phyloP scores from a whole-genome alignment of 2,113 vertebrate genomes.

The Trematocara nigrifrons region DNA sequence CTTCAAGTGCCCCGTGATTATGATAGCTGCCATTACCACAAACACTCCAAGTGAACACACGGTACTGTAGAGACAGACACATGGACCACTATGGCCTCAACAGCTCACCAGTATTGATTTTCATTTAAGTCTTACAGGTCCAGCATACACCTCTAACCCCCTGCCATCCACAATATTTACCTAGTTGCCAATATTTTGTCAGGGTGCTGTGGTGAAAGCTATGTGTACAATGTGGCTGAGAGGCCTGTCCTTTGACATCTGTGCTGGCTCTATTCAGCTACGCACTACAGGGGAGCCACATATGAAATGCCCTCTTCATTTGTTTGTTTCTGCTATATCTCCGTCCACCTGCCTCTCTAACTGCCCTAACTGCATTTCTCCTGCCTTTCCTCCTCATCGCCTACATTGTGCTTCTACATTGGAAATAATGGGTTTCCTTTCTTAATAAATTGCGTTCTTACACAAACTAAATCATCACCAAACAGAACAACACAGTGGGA shows the following conservation, averaged over 20 bases:
- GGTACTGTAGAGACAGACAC: slow-evolving; percentile 6
- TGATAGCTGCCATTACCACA: slow-evolving; percentile 47
- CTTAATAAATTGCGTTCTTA: neutral
- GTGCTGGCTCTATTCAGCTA: slow-evolving; percentile 52
- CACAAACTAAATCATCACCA: neutral
- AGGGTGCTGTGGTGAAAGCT: slow-evolving; percentile 40
- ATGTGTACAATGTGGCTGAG: slow-evolving; percentile 53
- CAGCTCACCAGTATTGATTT: slow-evolving; percentile 69
- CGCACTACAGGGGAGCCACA: slow-evolving; percentile 42
- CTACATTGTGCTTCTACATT: neutral
- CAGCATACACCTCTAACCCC: slow-evolving; percentile 57
- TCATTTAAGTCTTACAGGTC: slow-evolving; percentile 69
- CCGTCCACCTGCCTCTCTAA: slow-evolving; percentile 11
- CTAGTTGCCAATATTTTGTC: slow-evolving; percentile 66
- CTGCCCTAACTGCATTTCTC: slow-evolving; percentile 18
- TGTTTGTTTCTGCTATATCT: slow-evolving; percentile 23
- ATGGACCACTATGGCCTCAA: slow-evolving; percentile 27
- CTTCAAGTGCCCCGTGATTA: slow-evolving; percentile 43
- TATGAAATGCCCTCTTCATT: slow-evolving; percentile 50
- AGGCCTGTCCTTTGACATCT: slow-evolving; percentile 58
- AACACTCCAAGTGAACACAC: slow-evolving; percentile 34
- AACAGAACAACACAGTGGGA: neutral
- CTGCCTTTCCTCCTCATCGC: neutral
- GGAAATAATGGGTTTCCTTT: slow-evolving; percentile 29
- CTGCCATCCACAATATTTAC: slow-evolving; percentile 66